Percentiles rank a stretch among this genome's conserved stretches.
Evolutionary conservation across 2,888 invertebrate genomes (phyloP).

Genomic region (Pachycephus smyrnensis): DNA sequence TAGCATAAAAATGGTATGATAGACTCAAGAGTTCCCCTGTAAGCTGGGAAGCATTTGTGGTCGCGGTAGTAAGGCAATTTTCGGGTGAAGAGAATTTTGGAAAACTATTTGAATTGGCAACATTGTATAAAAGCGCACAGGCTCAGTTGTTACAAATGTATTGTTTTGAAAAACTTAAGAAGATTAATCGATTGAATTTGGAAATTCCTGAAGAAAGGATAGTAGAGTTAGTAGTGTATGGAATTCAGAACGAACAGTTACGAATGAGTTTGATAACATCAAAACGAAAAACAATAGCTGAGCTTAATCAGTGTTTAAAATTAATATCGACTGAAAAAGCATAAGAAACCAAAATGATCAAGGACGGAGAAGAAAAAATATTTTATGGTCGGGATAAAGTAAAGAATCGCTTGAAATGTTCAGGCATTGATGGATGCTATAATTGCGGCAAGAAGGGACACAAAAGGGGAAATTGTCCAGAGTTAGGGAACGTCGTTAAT

Average conservation of each 20-base stretch:
- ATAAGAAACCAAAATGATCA: constrained; percentile 6
- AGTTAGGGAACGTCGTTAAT: no score
- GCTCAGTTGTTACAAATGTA: not conserved
- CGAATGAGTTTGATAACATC: constrained; percentile 7
- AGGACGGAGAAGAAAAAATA: not conserved
- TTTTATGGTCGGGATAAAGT: not conserved
- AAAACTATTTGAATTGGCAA: not conserved
- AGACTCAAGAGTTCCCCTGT: not conserved
- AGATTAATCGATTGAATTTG: constrained; percentile 23
- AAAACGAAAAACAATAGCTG: constrained; percentile 1
- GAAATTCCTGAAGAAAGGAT: not conserved
- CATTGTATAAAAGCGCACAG: not conserved
- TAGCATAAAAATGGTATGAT: constrained; percentile 10
- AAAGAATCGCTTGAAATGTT: not conserved
- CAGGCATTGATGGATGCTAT: not conserved
- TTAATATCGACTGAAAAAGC: no score
- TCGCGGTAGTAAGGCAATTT: not conserved
- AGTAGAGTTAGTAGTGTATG: constrained; percentile 8
- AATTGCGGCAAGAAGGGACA: not conserved
- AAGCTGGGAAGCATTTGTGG: constrained; percentile 5
- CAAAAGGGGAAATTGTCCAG: not conserved
- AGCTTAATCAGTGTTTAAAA: constrained; percentile 2
- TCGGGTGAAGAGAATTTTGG: constrained; percentile 11
- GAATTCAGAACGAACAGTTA: constrained; percentile 1
- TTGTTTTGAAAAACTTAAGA: constrained; percentile 12